phyloP scores from a whole-genome alignment of 2,797 vertebrate species.

The Oreochromis mossambicus region DNA sequence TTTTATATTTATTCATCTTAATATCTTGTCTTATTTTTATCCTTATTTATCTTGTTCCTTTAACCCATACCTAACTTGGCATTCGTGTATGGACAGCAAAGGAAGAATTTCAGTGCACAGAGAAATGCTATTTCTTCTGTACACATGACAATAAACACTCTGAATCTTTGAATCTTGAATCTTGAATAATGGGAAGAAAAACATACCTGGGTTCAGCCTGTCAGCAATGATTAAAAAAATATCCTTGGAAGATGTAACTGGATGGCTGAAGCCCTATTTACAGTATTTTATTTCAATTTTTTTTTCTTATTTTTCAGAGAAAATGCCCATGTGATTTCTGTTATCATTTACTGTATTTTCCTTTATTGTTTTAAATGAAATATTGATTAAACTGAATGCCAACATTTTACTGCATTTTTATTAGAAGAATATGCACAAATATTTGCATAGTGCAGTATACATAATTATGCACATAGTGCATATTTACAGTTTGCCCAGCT shows the following conservation, averaged over 20 bases:
- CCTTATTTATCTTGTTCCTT: background rate
- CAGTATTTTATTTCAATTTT: background rate
- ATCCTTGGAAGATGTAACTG: background rate
- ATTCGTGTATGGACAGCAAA: background rate
- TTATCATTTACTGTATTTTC: background rate
- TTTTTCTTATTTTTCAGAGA: background rate
- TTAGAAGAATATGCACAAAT: background rate
- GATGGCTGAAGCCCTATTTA: background rate
- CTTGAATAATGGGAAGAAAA: background rate
- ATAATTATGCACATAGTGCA: background rate
- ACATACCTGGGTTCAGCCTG: background rate
- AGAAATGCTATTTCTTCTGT: background rate
- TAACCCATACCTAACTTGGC: background rate
- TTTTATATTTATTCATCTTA: background rate
- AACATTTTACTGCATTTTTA: background rate
- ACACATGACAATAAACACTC: background rate
- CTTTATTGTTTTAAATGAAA: background rate
- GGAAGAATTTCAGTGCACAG: background rate
- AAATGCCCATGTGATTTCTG: fast-evolving
- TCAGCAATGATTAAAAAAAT: background rate
- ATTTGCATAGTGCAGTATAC: background rate
- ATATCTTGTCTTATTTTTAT: background rate
- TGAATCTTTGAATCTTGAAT: background rate
- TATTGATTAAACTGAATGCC: background rate
- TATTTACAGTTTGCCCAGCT: background rate